phyloP scores from a whole-genome alignment of 1,140 invertebrate species.

The Myzus persicae region DNA sequence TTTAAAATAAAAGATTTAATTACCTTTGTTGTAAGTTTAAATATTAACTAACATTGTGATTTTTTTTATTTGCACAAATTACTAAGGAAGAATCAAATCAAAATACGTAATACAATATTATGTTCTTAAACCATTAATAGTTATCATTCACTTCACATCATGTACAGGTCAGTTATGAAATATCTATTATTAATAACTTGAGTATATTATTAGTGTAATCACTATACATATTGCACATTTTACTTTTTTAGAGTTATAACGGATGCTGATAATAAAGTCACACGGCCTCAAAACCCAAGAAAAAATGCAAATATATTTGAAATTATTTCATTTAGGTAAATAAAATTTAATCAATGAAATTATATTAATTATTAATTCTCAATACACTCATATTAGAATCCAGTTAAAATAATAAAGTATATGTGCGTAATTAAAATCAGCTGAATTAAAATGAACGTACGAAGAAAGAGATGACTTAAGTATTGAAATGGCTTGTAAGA shows the following conservation, averaged over 20 bases:
- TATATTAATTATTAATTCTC: too few species aligned
- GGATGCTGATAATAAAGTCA: conserved; percentile 27
- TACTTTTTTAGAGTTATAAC: not conserved
- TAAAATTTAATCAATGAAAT: conserved; percentile 40
- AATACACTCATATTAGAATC: too few species aligned
- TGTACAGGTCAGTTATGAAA: not conserved
- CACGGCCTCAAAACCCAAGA: conserved; percentile 67
- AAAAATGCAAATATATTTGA: conserved; percentile 68
- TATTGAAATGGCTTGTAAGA: too few species aligned
- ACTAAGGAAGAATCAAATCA: not conserved
- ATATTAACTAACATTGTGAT: not conserved
- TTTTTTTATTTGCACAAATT: not conserved
- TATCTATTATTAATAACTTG: not conserved
- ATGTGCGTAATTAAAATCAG: too few species aligned
- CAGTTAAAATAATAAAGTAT: too few species aligned
- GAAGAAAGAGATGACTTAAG: too few species aligned
- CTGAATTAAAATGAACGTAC: too few species aligned
- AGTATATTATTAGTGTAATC: not conserved
- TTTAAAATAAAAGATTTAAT: not conserved
- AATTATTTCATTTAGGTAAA: conserved; percentile 69
- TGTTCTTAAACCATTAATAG: not conserved
- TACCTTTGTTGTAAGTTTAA: not conserved
- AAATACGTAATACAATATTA: not conserved
- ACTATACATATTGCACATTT: not conserved
- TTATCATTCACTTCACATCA: not conserved